Evolutionary conservation across 2,888 invertebrate species (phyloP), one percentile per base, ranked within the genome.

Genomic region (Pardosa pseudoannulata): DNA sequence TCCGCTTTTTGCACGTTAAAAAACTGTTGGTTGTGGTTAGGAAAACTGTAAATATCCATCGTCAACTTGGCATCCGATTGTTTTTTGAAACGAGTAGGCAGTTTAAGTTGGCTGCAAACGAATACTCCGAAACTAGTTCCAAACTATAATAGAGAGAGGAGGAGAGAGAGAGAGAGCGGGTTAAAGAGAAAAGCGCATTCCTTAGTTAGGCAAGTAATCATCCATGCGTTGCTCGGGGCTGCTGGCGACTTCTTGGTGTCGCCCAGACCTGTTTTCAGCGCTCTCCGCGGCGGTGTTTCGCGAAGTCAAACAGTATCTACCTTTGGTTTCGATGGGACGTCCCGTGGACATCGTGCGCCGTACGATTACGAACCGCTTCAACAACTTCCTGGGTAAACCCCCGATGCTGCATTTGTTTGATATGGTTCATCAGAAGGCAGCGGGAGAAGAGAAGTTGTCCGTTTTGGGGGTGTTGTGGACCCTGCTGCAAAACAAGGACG

Each of bases 361-460:
- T 39, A 31, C 56, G 36, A 7, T 56, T 29, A 27, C 56, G n/a
- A 5, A 68, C 23, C 32, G 68, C 7, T 19, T 80, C 19, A 39
- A 72, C 1, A 81, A 81, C 27, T 81, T 81, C 36, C n/a, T 81
- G 29, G 74, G 68, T 32, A 62, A 64, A 23, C 83, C 62, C 65
- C 83, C 83, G 0, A 19, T 73, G 13, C 32, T 73, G 56, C 72
- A 79, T 27, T 50, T 76, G 0, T 78, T 85, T 23, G 56, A 65
- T 11, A 39, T 67, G 29, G 72, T 85, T 5, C 83, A 85, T 9
- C 28, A 56, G 16, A 50, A 79, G 27, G 83, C 78, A 31, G 71
- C 28, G 0, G 29, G 32, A 16, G 74, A 56, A 28, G 29, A 64
- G 11, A 6, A 28, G 0, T 1, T 76, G 64, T 41, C 41, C n/a